Conservation (phyloP, 2,888 invertebrate genomes). For the Hydropsyche betteni region DNA sequence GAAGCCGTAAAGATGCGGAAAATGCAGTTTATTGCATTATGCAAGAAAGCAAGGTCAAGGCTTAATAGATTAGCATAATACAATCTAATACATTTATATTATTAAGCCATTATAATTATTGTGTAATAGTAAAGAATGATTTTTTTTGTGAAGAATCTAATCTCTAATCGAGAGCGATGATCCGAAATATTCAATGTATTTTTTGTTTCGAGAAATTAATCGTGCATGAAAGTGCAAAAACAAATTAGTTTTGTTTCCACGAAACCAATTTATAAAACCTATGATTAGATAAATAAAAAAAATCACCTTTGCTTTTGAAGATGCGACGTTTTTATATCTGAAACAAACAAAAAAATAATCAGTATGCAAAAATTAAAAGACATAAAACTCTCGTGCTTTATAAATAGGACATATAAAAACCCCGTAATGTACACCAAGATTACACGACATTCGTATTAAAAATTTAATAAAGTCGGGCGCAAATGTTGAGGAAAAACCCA, state of each 20-base stretch:
- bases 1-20: slow-evolving; percentile 12
- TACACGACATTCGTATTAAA: neutral
- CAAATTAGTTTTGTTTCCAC: slow-evolving; percentile 1
- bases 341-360: slow-evolving; percentile 4
- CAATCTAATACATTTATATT: too few relatives aligned
- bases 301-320: neutral
- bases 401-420: too few relatives aligned
- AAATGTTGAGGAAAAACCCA: neutral
- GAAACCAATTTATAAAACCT: too few relatives aligned
- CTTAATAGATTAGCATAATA: neutral
- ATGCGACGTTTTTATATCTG: neutral
- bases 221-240: neutral
- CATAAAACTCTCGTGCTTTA: neutral
- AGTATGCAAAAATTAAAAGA: neutral
- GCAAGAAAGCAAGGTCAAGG: slow-evolving; percentile 20
- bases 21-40: slow-evolving; percentile 29
- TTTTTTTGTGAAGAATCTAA: neutral
- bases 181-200: neutral
- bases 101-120: too few relatives aligned
- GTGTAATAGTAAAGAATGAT: too few relatives aligned
- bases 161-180: slow-evolving; percentile 4
- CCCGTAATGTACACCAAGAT: too few relatives aligned
- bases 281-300: neutral
- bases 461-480: neutral
- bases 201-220: slow-evolving; percentile 17